Evolutionary conservation across 1,140 invertebrate species (phyloP).

Genomic region (Drosophila pseudoobscura): DNA sequence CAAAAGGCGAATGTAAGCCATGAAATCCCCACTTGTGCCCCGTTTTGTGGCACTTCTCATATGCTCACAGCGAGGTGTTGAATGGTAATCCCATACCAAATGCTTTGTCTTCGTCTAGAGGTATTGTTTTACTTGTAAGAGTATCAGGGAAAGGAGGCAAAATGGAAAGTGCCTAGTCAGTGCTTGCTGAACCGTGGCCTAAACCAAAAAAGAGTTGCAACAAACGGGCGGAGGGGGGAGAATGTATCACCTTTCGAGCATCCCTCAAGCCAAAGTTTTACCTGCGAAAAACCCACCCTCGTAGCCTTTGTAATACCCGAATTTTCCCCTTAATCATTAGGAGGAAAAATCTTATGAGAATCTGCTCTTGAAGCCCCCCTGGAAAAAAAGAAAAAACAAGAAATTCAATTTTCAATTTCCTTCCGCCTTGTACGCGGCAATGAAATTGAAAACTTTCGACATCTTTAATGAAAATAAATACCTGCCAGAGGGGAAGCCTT

Average conservation of each 20-base stretch:
- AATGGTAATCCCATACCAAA: conserved; percentile 38
- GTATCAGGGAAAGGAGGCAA: neutral
- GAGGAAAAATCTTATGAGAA: conserved; percentile 10
- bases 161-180: conserved; percentile 10
- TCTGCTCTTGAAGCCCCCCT: conserved; percentile 28
- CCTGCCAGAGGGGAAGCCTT: conserved; percentile 12
- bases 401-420: conserved; percentile 40
- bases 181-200: neutral
- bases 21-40: conserved; percentile 3
- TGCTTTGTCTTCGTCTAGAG: conserved; percentile 16
- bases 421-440: conserved; percentile 30
- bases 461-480: conserved; percentile 79
- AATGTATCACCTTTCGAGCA: no score
- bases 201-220: no score
- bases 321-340: conserved; percentile 36
- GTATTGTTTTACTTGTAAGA: conserved; percentile 15
- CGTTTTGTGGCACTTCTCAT: neutral
- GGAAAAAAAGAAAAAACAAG: neutral
- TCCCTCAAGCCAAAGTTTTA: no score
- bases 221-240: no score
- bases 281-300: no score
- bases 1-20: conserved; percentile 38
- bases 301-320: neutral
- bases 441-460: conserved; percentile 78
- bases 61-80: conserved; percentile 35